These are phyloP conservation scores for Alloscopus bannaensis DNA, from an alignment of 2,888 invertebrate species.

Conservation along the genomic window DNA sequence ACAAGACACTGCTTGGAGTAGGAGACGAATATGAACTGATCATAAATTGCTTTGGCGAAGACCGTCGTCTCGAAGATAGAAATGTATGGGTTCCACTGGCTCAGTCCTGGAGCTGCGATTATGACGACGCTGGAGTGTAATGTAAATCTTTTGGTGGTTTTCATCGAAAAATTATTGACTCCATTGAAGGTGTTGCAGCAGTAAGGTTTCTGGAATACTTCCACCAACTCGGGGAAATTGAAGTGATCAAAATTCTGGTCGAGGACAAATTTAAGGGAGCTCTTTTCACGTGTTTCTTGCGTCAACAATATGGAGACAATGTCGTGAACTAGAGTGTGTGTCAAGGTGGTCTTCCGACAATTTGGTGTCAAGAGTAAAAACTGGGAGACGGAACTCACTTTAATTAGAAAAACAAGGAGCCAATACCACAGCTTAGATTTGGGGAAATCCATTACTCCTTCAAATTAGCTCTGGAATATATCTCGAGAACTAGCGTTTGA, in stretches of 20 bases:
- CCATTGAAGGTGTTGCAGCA: not conserved
- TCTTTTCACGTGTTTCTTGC: not conserved
- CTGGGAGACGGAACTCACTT: not conserved
- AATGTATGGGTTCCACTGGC: not conserved
- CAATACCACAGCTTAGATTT: not conserved
- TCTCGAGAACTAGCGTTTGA: not conserved
- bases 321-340: not conserved
- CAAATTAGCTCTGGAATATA: not conserved
- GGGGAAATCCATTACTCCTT: not conserved
- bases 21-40: conserved; percentile 4
- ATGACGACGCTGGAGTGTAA: not conserved
- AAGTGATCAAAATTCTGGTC: too few relatives aligned
- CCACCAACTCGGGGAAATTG: too few relatives aligned
- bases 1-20: not conserved
- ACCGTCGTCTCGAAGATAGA: not conserved
- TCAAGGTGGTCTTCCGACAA: not conserved
- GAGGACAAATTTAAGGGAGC: not conserved
- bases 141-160: not conserved
- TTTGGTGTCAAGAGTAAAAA: too few relatives aligned
- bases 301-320: not conserved
- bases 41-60: not conserved
- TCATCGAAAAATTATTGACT: not conserved
- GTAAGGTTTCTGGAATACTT: too few relatives aligned
- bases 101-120: not conserved
- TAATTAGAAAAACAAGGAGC: not conserved